A percentile compares a stretch with the other conserved stretches of the same genome.
Conservation (phyloP, 2,797 vertebrate species). For the Poecilia picta region DNA sequence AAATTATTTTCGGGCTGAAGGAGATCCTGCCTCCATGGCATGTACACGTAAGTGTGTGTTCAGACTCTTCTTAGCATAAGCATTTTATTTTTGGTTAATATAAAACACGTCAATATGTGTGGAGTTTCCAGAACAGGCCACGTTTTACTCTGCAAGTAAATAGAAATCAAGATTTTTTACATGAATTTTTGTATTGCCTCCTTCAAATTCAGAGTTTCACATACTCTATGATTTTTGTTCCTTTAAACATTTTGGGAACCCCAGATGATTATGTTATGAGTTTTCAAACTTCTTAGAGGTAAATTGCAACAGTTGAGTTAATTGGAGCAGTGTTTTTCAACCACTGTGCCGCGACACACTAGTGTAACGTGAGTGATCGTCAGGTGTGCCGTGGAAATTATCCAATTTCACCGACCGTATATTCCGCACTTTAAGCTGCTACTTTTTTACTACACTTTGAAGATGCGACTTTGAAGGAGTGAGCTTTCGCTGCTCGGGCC, state of each 20-base stretch:
- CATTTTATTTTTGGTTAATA: background rate
- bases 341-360: too few relatives aligned
- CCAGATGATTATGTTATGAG: background rate
- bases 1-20: conserved; percentile 95
- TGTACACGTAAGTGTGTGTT: conserved; percentile 91
- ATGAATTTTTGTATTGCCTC: background rate
- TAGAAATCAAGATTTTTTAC: background rate
- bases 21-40: conserved; percentile 95
- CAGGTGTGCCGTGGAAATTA: too few relatives aligned
- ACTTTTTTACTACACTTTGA: too few relatives aligned
- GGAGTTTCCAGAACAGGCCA: background rate
- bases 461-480: too few relatives aligned
- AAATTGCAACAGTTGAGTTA: background rate
- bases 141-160: background rate
- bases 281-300: background rate
- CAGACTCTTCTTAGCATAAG: background rate
- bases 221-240: background rate
- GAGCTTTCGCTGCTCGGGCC: too few relatives aligned
- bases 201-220: background rate
- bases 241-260: background rate
- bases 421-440: too few relatives aligned
- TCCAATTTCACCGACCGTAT: too few relatives aligned
- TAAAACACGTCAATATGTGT: background rate
- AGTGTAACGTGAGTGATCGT: too few relatives aligned
- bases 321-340: background rate